Base-by-base conservation (phyloP, 64 coral and sea anemone genomes). In the Dendrophyllia cribrosa region DNA sequence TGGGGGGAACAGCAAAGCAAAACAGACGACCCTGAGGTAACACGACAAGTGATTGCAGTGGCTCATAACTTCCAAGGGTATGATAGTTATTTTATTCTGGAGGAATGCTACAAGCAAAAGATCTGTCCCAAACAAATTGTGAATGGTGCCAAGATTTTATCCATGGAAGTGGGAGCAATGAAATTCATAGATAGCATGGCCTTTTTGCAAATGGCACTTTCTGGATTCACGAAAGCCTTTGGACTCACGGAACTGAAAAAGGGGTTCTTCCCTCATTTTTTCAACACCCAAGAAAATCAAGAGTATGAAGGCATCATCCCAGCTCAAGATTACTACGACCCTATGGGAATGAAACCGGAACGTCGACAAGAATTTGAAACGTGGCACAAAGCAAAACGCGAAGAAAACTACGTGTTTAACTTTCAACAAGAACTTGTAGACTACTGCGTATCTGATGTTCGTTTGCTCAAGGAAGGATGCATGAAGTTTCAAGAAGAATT, bases 401-500 rank as follows among this genome's bases (percentile, higher is more conserved):
- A 11, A 0, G 10, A 73, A 14, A 17, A 43, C 10, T 59, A 71
- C 9, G 21, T 70, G 59, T 93, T 93, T 20, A 22, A 93, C 17
- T 77, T 93, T 12, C 12, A 62, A 19, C 34, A 89, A 64, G 86
- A 89, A 34, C 12, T 94, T 5, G 21, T 22, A 3, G 46, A 23
- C 0, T 91, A 91, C 25, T 83, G 89, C 15, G 0, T 56, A 9
- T 60, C 73, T 0, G 89, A 91, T 13, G 89, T 91, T 15, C 22
- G 82, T 6, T 17, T 91, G 17, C 49, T 94, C 8, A 63, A 61
- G 0, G 15, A 23, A 7, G 74, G 77, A 0, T 74, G 65, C 17
- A 5, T 75, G 0, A 2, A 14, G 8, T 89, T 85, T 43, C 19
- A 34, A 5, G 0, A 51, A 0, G 17, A 51, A 7, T 64, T 89